Evolutionary conservation across 2,888 invertebrate genomes (phyloP).

Genomic region (Acleris emargana): DNA sequence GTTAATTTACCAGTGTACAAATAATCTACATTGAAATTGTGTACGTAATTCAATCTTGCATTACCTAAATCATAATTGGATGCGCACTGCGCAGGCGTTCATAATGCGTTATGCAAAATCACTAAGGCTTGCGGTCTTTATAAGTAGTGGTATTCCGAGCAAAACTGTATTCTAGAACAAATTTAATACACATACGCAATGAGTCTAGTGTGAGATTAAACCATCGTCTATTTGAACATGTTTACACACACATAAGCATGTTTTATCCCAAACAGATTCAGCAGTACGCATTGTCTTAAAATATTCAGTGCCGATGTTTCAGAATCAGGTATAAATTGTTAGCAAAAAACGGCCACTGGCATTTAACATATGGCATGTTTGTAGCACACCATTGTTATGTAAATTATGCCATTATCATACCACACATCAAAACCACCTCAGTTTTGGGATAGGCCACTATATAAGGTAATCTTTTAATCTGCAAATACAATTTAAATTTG

Average conservation of each 20-base stretch:
- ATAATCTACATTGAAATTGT: too few relatives aligned
- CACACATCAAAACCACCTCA: conserved; percentile 17
- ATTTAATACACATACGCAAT: too few relatives aligned
- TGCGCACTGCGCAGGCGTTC: conserved; percentile 39
- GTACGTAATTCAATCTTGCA: conserved; percentile 12
- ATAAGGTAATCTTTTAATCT: conserved; percentile 6
- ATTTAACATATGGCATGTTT: background rate
- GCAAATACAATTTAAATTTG: conserved; percentile 2
- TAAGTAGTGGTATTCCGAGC: too few relatives aligned
- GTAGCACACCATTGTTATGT: conserved; percentile 33
- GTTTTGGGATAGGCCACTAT: conserved; percentile 29
- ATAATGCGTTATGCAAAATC: conserved; percentile 30
- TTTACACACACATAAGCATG: too few relatives aligned
- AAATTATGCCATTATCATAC: conserved; percentile 38
- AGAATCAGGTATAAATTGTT: background rate
- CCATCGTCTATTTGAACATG: too few relatives aligned
- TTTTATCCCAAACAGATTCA: too few relatives aligned
- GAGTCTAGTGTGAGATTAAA: too few relatives aligned
- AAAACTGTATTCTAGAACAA: too few relatives aligned
- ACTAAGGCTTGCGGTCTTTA: too few relatives aligned
- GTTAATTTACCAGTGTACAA: too few relatives aligned
- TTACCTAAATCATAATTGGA: conserved; percentile 34
- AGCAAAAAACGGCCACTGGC: too few relatives aligned
- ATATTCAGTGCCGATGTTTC: conserved; percentile 19
- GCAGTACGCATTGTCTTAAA: conserved; percentile 21